Percentiles rank a stretch among this genome's conserved stretches.
Evolutionary conservation across 2,797 vertebrate species (phyloP).

Genomic region (Galaxias olidus): DNA sequence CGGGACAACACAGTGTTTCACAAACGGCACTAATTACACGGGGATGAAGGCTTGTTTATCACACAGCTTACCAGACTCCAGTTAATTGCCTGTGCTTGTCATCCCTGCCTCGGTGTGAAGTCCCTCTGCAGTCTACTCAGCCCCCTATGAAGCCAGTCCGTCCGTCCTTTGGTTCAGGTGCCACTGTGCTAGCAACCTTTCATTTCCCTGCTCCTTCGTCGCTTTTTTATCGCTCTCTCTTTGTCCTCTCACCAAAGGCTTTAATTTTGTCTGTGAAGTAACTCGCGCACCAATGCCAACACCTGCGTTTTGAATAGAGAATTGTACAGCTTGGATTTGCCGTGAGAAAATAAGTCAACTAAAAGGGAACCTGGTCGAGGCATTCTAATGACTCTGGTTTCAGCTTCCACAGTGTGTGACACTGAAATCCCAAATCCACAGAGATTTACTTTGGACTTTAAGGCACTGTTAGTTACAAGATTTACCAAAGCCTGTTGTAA

Average conservation of each 20-base stretch:
- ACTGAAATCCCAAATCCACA: slow-evolving; percentile 14
- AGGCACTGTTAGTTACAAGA: slow-evolving; percentile 10
- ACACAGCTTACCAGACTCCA: slow-evolving; percentile 72
- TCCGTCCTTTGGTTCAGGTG: slow-evolving; percentile 20
- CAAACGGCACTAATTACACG: slow-evolving; percentile 79
- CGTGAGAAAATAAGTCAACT: background rate
- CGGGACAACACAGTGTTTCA: slow-evolving; percentile 66
- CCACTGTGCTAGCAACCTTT: slow-evolving; percentile 26
- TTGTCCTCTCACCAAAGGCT: background rate
- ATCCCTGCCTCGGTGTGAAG: slow-evolving; percentile 54
- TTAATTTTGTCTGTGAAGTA: background rate
- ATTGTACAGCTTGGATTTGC: slow-evolving; percentile 7
- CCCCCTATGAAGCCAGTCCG: slow-evolving; percentile 3
- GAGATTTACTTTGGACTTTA: background rate
- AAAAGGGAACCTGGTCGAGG: background rate
- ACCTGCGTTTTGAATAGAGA: background rate
- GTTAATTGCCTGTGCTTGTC: slow-evolving; percentile 76
- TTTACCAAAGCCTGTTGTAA: slow-evolving; percentile 1
- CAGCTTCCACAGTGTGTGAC: slow-evolving; percentile 12
- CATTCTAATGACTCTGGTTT: slow-evolving; percentile 19
- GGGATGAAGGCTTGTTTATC: slow-evolving; percentile 77
- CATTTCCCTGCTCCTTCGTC: slow-evolving; percentile 6
- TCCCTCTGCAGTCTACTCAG: slow-evolving; percentile 20
- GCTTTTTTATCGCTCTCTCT: background rate
- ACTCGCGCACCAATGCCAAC: too few relatives aligned